These are phyloP conservation scores for Dendrophyllia cribrosa DNA, from an alignment of 64 coral and sea anemone species.

Conservation along the genomic window DNA sequence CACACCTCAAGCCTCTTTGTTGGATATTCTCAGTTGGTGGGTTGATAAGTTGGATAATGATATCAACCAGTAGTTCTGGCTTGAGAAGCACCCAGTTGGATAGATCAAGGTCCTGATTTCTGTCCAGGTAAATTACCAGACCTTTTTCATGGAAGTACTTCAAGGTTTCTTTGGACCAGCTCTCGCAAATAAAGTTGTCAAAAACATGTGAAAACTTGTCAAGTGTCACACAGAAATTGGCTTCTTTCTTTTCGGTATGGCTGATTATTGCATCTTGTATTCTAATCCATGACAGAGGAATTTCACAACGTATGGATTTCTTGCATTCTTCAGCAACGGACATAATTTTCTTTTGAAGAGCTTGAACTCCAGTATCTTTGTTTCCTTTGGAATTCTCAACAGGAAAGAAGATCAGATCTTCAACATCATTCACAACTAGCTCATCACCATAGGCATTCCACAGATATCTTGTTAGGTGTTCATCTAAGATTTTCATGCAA, in stretches of 20 bases:
- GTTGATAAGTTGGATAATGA: conserved; percentile 42
- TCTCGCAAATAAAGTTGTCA: too few relatives aligned
- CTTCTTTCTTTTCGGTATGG: background rate
- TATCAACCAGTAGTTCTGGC: conserved; percentile 32
- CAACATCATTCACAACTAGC: conserved; percentile 37
- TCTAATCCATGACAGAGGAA: conserved; percentile 76
- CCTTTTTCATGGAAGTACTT: conserved; percentile 80
- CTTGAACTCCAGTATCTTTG: conserved; percentile 38
- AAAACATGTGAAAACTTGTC: too few relatives aligned
- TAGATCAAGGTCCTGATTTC: conserved; percentile 38
- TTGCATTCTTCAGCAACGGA: conserved; percentile 37
- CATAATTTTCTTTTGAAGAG: conserved; percentile 16
- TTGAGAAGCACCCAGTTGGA: conserved; percentile 79
- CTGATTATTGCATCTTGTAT: conserved; percentile 72
- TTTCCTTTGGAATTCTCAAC: conserved; percentile 63
- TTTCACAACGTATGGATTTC: background rate
- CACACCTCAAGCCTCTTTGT: conserved; percentile 34
- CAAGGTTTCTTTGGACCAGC: conserved; percentile 58
- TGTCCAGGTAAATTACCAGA: conserved; percentile 65
- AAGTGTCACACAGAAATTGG: too few relatives aligned
- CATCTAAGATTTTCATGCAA: background rate
- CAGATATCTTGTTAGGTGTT: conserved; percentile 24
- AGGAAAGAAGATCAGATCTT: conserved; percentile 57
- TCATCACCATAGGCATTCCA: conserved; percentile 51
- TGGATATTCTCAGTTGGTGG: conserved; percentile 10